A percentile compares a stretch with the other conserved stretches of the same genome.
phyloP scores from a whole-genome alignment of 53 echinoderm and acorn worm genomes.

The Stichopus horrens region DNA sequence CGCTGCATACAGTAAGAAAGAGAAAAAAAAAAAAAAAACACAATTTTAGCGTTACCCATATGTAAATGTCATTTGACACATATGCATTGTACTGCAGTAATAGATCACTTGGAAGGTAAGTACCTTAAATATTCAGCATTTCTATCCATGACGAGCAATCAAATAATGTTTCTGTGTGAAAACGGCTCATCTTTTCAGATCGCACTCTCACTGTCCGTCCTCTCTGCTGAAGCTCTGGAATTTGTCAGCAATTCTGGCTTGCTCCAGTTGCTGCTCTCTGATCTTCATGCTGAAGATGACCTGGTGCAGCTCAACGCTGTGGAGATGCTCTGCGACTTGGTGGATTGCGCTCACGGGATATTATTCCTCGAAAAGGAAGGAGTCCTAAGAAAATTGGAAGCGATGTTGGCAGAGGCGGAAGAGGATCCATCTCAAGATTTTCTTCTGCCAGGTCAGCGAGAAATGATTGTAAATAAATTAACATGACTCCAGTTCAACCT shows the following conservation, averaged over 20 bases:
- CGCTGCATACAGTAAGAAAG: too few relatives aligned
- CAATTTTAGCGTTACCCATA: too few relatives aligned
- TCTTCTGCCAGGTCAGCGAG: constrained; percentile 54
- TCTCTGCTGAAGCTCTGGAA: constrained; percentile 55
- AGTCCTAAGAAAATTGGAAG: constrained; percentile 62
- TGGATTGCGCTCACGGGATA: constrained; percentile 66
- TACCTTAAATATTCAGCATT: too few relatives aligned
- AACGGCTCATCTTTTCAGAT: constrained; percentile 37
- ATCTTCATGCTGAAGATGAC: constrained; percentile 69
- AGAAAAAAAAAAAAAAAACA: too few relatives aligned
- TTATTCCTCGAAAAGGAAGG: constrained; percentile 70
- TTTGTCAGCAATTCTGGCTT: constrained; percentile 52
- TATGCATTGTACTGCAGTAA: too few relatives aligned
- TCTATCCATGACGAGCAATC: too few relatives aligned
- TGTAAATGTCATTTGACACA: too few relatives aligned
- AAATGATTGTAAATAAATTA: neutral
- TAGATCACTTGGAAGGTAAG: too few relatives aligned
- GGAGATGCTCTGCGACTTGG: constrained; percentile 76
- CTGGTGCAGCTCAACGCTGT: constrained; percentile 79
- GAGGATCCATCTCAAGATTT: constrained; percentile 64
- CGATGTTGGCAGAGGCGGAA: constrained; percentile 63
- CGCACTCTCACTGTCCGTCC: constrained; percentile 45
- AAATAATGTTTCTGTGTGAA: neutral
- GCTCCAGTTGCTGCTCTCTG: constrained; percentile 60
- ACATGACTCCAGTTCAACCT: neutral